Percentiles rank a stretch among this genome's conserved stretches.
Conservation (phyloP, 1,140 invertebrate species). For the Aphidius ervi region DNA sequence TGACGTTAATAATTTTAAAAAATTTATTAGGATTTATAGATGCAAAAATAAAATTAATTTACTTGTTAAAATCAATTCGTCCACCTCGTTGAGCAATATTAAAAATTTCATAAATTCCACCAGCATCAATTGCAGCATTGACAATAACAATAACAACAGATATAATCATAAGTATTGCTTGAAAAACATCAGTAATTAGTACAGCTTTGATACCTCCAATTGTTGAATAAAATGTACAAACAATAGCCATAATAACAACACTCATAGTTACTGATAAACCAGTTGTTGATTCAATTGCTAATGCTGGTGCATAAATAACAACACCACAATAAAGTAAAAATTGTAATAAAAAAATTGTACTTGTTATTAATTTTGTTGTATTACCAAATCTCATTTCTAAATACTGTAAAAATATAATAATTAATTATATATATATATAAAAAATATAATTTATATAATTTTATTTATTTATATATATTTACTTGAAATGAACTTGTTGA, state of each 20-base stretch:
- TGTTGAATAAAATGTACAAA: slow-evolving; percentile 84
- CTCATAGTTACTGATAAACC: slow-evolving; percentile 68
- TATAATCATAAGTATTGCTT: slow-evolving; percentile 71
- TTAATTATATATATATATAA: not conserved
- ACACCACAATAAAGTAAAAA: slow-evolving; percentile 90
- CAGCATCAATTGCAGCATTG: slow-evolving; percentile 62
- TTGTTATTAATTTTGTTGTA: slow-evolving; percentile 63
- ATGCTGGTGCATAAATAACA: slow-evolving; percentile 86
- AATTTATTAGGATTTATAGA: no score
- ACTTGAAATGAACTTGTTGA: slow-evolving; percentile 85
- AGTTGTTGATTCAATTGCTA: slow-evolving; percentile 84
- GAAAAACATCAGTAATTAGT: slow-evolving; percentile 80
- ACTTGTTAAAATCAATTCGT: slow-evolving; percentile 69
- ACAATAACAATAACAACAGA: slow-evolving; percentile 74
- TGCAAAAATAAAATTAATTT: slow-evolving; percentile 26
- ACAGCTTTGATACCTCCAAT: slow-evolving; percentile 88
- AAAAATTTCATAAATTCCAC: slow-evolving; percentile 65
- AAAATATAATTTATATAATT: slow-evolving; percentile 1
- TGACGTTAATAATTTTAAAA: no score
- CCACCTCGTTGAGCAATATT: slow-evolving; percentile 60
- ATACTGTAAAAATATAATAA: slow-evolving; percentile 58
- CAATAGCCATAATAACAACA: slow-evolving; percentile 71
- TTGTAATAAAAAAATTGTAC: slow-evolving; percentile 72
- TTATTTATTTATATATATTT: slow-evolving; percentile 25
- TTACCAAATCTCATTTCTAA: slow-evolving; percentile 76